Base-by-base conservation (phyloP, 2,113 vertebrate genomes). In the Tachycineta bicolor region DNA sequence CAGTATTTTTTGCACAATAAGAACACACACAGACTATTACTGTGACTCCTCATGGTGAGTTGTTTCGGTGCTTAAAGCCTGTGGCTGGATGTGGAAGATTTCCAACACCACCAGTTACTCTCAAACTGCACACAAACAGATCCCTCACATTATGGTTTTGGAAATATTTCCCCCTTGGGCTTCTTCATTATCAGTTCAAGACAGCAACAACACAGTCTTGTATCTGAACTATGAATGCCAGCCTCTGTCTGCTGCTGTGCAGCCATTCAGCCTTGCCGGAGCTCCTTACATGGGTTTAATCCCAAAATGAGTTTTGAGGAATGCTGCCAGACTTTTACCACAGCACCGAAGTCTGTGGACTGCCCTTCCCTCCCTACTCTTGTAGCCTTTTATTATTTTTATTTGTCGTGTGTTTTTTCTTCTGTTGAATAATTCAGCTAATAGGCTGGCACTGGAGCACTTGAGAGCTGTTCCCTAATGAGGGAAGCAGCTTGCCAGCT, bases 351-450 rank as follows among this genome's bases (percentile, higher is more conserved):
- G 80, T 56, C 41, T 11, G 11, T 26, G 44, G 81, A 44, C 64
- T 89, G 91, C 75, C 47, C 58, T 93, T 46, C n/a, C 49, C 44
- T 85, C 59, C 20, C 60, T 17, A 4, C 43, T 41, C 69, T 69
- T 52, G 59, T 73, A 83, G 49, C 8, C 50, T 71, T 68, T 53
- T 50, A 75, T 41, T n/a, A 52, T 13, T 60, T 74, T 46, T 71
- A 44, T 83, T 93, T 73, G 44, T 73, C 22, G 1, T 64, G 23
- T 65, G 17, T 71, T 91, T 90, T 88, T 92, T 33, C 19, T 71
- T 75, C 90, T 94, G 60, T 87, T 95, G 83, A 97, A 96, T 97
- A 95, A 96, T 96, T 94, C 83, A 95, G 80, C 69, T 95, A 87
- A 92, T 79, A 90, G 86, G 58, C 86, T 95, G 69, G 68, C 31